Conservation (phyloP, 1,140 invertebrate genomes). For the Metopolophium dirhodum region DNA sequence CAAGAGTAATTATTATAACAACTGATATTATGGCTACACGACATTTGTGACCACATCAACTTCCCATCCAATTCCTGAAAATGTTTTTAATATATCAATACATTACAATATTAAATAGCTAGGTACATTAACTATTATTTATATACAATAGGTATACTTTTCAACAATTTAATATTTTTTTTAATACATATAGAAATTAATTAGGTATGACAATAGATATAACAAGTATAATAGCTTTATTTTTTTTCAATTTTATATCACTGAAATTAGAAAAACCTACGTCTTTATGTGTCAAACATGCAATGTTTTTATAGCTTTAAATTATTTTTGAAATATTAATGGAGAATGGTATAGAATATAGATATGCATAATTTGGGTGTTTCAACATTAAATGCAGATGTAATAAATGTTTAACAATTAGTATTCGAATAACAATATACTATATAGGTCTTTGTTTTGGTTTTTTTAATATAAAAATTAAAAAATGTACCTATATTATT, state of each 20-base stretch:
- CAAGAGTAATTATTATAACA: constrained; percentile 4
- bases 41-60: constrained; percentile 29
- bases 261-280: background rate
- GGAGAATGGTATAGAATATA: too few relatives aligned
- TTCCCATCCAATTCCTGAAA: constrained; percentile 55
- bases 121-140: background rate
- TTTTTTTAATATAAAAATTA: too few relatives aligned
- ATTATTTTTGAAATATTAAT: too few relatives aligned
- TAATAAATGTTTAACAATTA: too few relatives aligned
- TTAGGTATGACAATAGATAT: background rate
- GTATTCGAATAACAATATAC: too few relatives aligned
- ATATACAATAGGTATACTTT: background rate
- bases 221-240: background rate
- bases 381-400: too few relatives aligned
- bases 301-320: too few relatives aligned
- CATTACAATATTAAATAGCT: background rate
- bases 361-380: too few relatives aligned
- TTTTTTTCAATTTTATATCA: background rate
- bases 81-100: background rate
- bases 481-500: too few relatives aligned
- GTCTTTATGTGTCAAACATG: background rate
- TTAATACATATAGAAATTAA: background rate
- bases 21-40: background rate
- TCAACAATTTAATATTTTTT: background rate
- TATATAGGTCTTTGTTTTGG: too few relatives aligned